A percentile compares a stretch with the other conserved stretches of the same genome.
phyloP scores from a whole-genome alignment of 2,888 invertebrate species.

The Gymnosoma rotundatum region DNA sequence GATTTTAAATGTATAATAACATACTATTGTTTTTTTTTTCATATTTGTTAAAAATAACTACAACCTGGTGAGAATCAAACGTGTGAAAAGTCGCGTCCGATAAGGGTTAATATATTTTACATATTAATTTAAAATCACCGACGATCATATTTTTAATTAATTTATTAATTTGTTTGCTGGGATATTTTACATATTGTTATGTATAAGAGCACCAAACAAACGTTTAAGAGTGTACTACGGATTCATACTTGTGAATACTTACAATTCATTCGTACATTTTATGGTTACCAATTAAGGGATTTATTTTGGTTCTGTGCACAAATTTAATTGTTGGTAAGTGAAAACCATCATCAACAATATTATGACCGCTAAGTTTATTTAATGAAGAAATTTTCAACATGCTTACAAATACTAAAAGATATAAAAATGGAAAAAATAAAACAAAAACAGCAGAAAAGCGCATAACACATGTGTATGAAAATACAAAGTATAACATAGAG shows the following conservation, averaged over 20 bases:
- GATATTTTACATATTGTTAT: slow-evolving; percentile 1
- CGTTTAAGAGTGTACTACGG: slow-evolving; percentile 10
- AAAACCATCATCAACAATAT: slow-evolving; percentile 69
- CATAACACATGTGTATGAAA: not conserved
- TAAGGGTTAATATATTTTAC: no score
- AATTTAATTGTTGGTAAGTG: slow-evolving; percentile 70
- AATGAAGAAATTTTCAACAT: slow-evolving; percentile 65
- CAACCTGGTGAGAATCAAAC: no score
- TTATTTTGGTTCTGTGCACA: slow-evolving; percentile 69
- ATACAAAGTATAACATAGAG: slow-evolving; percentile 19
- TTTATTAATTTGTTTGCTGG: slow-evolving; percentile 20
- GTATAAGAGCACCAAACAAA: slow-evolving; percentile 12
- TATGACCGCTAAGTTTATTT: slow-evolving; percentile 70
- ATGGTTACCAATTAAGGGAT: slow-evolving; percentile 70
- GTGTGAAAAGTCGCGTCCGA: no score
- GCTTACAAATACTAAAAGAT: slow-evolving; percentile 31
- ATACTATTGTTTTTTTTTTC: no score
- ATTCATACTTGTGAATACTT: slow-evolving; percentile 41
- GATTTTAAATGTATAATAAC: no score
- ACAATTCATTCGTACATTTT: slow-evolving; percentile 69
- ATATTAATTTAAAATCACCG: no score
- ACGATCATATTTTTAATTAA: no score
- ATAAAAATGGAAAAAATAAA: slow-evolving; percentile 14
- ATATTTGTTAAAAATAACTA: no score
- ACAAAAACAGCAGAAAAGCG: slow-evolving; percentile 9